A percentile compares a stretch with the other conserved stretches of the same genome.
phyloP scores from a whole-genome alignment of 2,797 vertebrate species.

The Valencia hispanica region DNA sequence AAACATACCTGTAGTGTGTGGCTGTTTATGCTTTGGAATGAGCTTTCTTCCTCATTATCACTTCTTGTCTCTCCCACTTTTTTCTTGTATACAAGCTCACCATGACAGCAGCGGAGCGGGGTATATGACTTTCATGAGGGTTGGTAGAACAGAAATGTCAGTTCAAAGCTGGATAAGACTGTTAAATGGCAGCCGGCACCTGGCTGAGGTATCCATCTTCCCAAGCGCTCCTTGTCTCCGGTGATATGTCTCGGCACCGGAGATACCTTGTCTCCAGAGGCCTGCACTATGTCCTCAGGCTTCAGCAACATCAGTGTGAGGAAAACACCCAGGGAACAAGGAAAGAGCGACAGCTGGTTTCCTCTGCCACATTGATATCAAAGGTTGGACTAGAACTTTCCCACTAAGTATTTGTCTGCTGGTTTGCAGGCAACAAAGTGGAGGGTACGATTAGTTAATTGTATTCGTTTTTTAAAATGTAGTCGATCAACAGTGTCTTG shows the following conservation, averaged over 20 bases:
- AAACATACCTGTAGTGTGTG: constrained; percentile 36
- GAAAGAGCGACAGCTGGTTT: constrained; percentile 30
- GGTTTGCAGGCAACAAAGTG: neutral
- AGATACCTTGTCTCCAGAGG: constrained; percentile 86
- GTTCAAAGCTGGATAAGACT: constrained; percentile 78
- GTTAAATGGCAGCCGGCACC: constrained; percentile 91
- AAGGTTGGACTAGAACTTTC: constrained; percentile 12
- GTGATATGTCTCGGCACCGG: constrained; percentile 85
- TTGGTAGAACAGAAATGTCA: constrained; percentile 79
- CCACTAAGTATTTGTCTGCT: constrained; percentile 3
- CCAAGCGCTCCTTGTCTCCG: constrained; percentile 88
- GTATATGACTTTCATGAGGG: constrained; percentile 36
- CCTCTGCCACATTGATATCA: constrained; percentile 20
- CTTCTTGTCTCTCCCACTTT: constrained; percentile 24
- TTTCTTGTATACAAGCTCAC: constrained; percentile 48
- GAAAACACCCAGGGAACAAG: constrained; percentile 21
- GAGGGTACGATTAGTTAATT: neutral
- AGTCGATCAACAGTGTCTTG: neutral
- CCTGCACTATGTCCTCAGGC: constrained; percentile 70
- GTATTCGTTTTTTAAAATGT: neutral
- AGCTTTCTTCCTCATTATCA: constrained; percentile 16
- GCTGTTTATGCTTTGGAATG: constrained; percentile 37
- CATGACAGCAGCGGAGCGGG: constrained; percentile 38
- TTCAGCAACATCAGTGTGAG: constrained; percentile 50
- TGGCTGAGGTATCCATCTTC: constrained; percentile 83